A percentile compares a stretch with the other conserved stretches of the same genome.
Conservation (phyloP, 2,797 vertebrate genomes). For the Scomberomorus guttatus region DNA sequence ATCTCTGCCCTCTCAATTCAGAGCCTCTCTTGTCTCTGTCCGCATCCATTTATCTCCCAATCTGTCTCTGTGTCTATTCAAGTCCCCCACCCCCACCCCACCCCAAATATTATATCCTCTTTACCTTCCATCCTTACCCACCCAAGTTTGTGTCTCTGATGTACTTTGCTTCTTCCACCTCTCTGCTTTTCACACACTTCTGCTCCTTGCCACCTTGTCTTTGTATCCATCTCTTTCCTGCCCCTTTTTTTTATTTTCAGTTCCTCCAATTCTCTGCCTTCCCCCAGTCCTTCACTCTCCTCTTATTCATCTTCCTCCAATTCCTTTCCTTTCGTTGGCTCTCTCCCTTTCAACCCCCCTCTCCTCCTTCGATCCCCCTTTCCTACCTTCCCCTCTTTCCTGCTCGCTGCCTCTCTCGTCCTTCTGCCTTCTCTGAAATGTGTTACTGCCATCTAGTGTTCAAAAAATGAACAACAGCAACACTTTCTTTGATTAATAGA, state of each 20-base stretch:
- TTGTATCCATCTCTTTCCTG: slow-evolving; percentile 40
- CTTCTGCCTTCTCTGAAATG: slow-evolving; percentile 55
- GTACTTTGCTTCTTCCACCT: slow-evolving; percentile 32
- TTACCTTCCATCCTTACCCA: slow-evolving; percentile 30
- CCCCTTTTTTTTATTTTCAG: slow-evolving; percentile 46
- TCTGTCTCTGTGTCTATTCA: slow-evolving; percentile 47
- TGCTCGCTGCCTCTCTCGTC: not conserved
- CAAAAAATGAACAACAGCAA: slow-evolving; percentile 59
- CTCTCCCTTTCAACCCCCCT: not conserved
- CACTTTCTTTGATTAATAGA: slow-evolving; percentile 11
- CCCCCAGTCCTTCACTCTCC: not conserved
- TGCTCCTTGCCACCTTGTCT: slow-evolving; percentile 26
- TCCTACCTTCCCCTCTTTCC: not conserved
- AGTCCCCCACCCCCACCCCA: not conserved
- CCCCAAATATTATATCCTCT: slow-evolving; percentile 8
- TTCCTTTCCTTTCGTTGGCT: not conserved
- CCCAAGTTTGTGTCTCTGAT: slow-evolving; percentile 33
- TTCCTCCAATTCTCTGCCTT: slow-evolving; percentile 14
- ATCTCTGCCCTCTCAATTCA: slow-evolving; percentile 48
- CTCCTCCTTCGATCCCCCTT: not conserved
- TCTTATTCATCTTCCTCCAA: slow-evolving; percentile 16
- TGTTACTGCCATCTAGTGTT: slow-evolving; percentile 79
- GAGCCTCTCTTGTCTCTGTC: slow-evolving; percentile 37
- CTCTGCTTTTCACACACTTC: slow-evolving; percentile 36
- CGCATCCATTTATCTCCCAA: slow-evolving; percentile 51